Percentiles rank a stretch among this genome's conserved stretches.
Conservation (phyloP, 2,888 invertebrate species). For the Apodemia zela region DNA sequence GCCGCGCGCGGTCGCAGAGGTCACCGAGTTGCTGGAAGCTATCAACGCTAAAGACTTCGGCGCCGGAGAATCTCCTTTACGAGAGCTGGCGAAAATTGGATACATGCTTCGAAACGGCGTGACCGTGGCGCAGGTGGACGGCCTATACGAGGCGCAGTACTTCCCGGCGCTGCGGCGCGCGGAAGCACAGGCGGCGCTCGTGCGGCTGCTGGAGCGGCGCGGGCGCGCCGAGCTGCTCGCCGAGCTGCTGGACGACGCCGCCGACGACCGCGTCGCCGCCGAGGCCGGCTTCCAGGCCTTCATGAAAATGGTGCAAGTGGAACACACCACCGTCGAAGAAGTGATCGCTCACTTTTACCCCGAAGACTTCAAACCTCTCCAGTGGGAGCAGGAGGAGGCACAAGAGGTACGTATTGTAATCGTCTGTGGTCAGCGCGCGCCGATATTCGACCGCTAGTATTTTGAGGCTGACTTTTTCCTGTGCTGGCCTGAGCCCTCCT, state of each 20-base stretch:
- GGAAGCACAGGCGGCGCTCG: constrained; percentile 91
- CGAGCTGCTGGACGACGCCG: constrained; percentile 89
- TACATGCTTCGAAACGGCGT: constrained; percentile 88
- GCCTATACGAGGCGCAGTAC: constrained; percentile 87
- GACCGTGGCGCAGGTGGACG: constrained; percentile 87
- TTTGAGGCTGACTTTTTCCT: no score
- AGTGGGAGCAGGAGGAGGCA: constrained; percentile 89
- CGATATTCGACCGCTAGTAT: no score
- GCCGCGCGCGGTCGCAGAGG: constrained; percentile 83
- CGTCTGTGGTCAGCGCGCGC: no score
- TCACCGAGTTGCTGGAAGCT: constrained; percentile 86
- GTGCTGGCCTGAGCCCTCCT: no score
- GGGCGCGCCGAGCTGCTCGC: constrained; percentile 91
- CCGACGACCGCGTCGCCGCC: constrained; percentile 84
- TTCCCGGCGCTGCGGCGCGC: constrained; percentile 90
- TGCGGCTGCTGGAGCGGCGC: constrained; percentile 90
- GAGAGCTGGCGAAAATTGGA: constrained; percentile 91
- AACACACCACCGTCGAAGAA: constrained; percentile 90
- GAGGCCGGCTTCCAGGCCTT: constrained; percentile 92
- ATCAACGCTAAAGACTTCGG: constrained; percentile 90
- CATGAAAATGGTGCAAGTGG: constrained; percentile 90
- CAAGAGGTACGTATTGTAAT: constrained; percentile 71
- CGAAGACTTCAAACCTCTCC: constrained; percentile 89
- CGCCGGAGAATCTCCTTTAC: constrained; percentile 87
- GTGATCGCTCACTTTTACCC: constrained; percentile 90